Evolutionary conservation across 2,888 invertebrate genomes (phyloP).

Genomic region (Apodemia hepburni): DNA sequence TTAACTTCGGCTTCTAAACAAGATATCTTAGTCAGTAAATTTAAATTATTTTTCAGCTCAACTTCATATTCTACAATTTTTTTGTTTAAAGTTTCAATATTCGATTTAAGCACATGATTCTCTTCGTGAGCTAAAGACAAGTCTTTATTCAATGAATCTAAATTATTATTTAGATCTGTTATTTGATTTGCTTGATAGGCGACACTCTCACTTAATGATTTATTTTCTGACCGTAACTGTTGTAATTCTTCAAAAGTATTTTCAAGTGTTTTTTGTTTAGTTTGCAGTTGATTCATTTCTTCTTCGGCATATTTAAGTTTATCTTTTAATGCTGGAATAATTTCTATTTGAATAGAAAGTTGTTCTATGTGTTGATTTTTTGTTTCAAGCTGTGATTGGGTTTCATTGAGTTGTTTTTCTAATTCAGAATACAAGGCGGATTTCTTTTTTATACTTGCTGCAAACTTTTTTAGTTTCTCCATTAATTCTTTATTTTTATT

Average conservation of each 20-base stretch:
- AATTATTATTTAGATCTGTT: not conserved
- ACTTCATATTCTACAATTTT: constrained; percentile 64
- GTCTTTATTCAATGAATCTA: constrained; percentile 43
- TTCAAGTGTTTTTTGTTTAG: constrained; percentile 47
- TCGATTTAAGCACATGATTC: constrained; percentile 45
- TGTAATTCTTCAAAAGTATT: constrained; percentile 48
- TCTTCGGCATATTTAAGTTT: constrained; percentile 62
- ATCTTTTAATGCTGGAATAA: constrained; percentile 57
- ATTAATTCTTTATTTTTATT: constrained; percentile 84
- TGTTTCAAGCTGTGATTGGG: constrained; percentile 50
- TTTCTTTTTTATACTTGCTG: constrained; percentile 88
- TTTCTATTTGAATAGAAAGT: constrained; percentile 53
- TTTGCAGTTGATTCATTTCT: constrained; percentile 54
- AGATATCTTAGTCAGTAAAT: constrained; percentile 59
- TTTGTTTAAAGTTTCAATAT: constrained; percentile 57
- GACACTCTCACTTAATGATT: constrained; percentile 43
- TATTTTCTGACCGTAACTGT: constrained; percentile 44
- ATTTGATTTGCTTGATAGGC: constrained; percentile 23
- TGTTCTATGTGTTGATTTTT: constrained; percentile 57
- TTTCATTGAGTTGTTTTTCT: constrained; percentile 71
- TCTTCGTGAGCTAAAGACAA: constrained; percentile 46
- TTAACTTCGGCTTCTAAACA: constrained; percentile 56
- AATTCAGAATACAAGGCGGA: constrained; percentile 82
- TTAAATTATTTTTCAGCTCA: constrained; percentile 61
- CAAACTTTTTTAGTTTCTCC: constrained; percentile 90